These are phyloP conservation scores for Turritopsis rubra DNA, from an alignment of 30 jellyfish, hydroid and myxozoan genomes.

Conservation along the genomic window DNA sequence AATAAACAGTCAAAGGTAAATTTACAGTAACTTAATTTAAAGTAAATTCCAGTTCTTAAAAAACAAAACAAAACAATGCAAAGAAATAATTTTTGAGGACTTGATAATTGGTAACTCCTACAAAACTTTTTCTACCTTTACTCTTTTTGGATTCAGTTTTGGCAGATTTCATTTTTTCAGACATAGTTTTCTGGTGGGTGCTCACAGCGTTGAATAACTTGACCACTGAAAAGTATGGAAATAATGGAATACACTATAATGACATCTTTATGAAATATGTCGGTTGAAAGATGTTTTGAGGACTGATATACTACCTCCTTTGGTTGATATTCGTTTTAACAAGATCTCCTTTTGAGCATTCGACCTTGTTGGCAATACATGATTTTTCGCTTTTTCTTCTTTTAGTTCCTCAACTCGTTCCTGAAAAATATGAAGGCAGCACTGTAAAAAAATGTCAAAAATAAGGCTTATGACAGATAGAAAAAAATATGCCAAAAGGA, in stretches of 20 bases:
- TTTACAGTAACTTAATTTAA: too few relatives aligned
- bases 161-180: constrained; percentile 64
- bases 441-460: background rate
- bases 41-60: too few relatives aligned
- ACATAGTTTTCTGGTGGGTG: constrained; percentile 75
- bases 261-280: background rate
- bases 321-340: constrained; percentile 67
- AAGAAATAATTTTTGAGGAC: background rate
- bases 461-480: too few relatives aligned
- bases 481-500: background rate
- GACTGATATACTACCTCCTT: constrained; percentile 72
- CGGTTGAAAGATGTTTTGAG: background rate
- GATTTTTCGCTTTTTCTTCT: constrained; percentile 67
- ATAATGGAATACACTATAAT: background rate
- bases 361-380: constrained; percentile 75
- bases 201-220: constrained; percentile 94
- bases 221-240: constrained; percentile 65
- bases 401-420: constrained; percentile 34
- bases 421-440: constrained; percentile 13
- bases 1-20: too few relatives aligned
- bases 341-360: constrained; percentile 81
- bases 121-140: constrained; percentile 32
- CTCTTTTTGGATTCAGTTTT: constrained; percentile 66
- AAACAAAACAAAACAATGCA: too few relatives aligned
- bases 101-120: background rate